Percentiles rank a stretch among this genome's conserved stretches.
Evolutionary conservation across 2,797 vertebrate species (phyloP).

Genomic region (Mionectes olivaceus): DNA sequence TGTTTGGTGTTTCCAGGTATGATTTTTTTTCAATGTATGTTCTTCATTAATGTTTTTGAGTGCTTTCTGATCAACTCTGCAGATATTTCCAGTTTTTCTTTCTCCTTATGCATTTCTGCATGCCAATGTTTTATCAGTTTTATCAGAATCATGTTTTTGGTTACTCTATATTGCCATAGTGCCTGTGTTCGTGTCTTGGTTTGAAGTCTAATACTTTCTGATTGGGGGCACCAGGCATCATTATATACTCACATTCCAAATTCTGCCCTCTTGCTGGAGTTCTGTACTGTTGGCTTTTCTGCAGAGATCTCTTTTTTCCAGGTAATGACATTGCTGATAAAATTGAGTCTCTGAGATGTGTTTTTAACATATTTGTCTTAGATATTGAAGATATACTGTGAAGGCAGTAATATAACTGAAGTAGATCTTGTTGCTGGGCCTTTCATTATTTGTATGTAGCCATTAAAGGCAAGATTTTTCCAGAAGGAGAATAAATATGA

Average conservation of each 20-base stretch:
- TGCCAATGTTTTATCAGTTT: conserved; percentile 21
- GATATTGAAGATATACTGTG: not conserved
- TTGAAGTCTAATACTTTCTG: conserved; percentile 22
- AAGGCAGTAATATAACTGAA: not conserved
- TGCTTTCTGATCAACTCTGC: conserved; percentile 23
- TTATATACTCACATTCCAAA: not conserved
- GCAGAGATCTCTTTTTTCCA: not conserved
- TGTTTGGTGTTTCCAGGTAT: conserved; percentile 54
- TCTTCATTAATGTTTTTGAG: not conserved
- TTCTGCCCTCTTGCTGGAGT: not conserved
- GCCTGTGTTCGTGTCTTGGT: conserved; percentile 1
- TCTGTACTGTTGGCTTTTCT: not conserved
- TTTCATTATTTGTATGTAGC: not conserved
- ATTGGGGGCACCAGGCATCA: not conserved
- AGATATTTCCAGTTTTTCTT: conserved; percentile 39
- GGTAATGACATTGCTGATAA: not conserved
- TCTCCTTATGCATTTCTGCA: not conserved
- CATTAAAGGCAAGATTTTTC: not conserved
- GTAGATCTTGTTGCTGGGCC: not conserved
- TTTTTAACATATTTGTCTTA: not conserved
- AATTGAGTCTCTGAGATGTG: not conserved
- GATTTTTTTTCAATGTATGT: not conserved
- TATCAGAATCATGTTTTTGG: conserved; percentile 24
- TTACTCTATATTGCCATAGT: not conserved
- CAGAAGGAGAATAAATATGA: not conserved